These are phyloP conservation scores for Willisornis vidua DNA, from an alignment of 2,113 vertebrate genomes.

Conservation along the genomic window DNA sequence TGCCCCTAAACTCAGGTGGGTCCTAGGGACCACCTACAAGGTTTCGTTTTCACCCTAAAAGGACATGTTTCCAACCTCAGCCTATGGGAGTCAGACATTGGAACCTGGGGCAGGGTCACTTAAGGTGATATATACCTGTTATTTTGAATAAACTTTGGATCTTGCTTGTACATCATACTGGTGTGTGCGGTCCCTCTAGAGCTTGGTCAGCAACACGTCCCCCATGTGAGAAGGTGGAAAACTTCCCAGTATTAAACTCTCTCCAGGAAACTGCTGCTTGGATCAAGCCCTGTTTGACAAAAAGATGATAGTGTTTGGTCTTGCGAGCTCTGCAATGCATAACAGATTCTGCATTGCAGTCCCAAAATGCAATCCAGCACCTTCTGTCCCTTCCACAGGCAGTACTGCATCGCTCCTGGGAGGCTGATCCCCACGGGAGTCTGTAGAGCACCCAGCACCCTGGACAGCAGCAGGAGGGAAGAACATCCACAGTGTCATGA, in stretches of 20 bases:
- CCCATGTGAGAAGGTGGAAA: neutral
- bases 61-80: too few species aligned
- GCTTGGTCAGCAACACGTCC: too few species aligned
- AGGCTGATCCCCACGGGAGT: neutral
- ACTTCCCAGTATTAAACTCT: neutral
- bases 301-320: neutral
- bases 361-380: slow-evolving; percentile 23
- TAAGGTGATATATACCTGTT: too few species aligned
- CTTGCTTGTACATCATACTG: too few species aligned
- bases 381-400: slow-evolving; percentile 12
- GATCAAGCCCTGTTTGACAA: neutral
- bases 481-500: accelerated
- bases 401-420: neutral
- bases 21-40: too few species aligned
- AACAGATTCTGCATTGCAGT: slow-evolving; percentile 56
- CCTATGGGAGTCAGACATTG: too few species aligned
- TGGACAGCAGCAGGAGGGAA: neutral
- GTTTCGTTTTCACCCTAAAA: too few species aligned
- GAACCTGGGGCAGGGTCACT: too few species aligned
- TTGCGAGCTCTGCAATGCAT: slow-evolving; percentile 30
- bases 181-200: too few species aligned
- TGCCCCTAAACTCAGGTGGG: too few species aligned
- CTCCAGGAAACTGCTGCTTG: neutral
- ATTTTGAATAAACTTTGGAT: too few species aligned
- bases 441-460: neutral